These are phyloP conservation scores for Knipowitschia caucasica DNA, from an alignment of 2,797 vertebrate genomes.

Conservation along the genomic window DNA sequence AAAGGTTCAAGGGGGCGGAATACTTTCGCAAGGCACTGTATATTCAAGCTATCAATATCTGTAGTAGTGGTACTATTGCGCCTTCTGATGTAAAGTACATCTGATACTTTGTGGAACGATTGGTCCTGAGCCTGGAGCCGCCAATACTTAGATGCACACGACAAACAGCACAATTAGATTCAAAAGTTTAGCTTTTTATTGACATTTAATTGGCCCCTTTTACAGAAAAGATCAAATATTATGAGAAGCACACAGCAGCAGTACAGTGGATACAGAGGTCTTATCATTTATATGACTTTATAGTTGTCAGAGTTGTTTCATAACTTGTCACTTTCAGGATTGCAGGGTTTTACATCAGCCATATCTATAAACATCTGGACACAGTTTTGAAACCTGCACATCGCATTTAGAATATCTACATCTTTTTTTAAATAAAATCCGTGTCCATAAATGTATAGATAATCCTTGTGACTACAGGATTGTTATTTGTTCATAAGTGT, in stretches of 20 bases:
- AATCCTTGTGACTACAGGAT: not conserved
- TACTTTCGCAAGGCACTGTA: no score
- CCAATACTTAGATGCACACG: no score
- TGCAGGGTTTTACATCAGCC: not conserved
- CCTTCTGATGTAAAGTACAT: no score
- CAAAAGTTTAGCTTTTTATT: conserved; percentile 72
- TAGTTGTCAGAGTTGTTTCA: not conserved
- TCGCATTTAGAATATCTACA: conserved; percentile 2
- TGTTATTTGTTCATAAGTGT: no score
- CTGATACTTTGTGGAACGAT: no score
- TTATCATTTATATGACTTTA: no score
- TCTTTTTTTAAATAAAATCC: not conserved
- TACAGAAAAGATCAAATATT: conserved; percentile 33
- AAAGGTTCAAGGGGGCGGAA: no score
- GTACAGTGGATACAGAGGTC: conserved; percentile 1
- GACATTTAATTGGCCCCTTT: conserved; percentile 49
- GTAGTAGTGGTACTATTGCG: no score
- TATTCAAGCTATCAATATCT: no score
- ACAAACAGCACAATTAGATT: conserved; percentile 27
- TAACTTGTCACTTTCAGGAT: no score
- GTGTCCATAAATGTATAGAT: conserved; percentile 5
- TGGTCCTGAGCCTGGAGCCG: no score
- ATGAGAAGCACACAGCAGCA: conserved; percentile 14
- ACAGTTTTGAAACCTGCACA: not conserved
- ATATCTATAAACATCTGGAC: not conserved